These are phyloP conservation scores for Lagocephalus sceleratus DNA, from an alignment of 2,797 vertebrate species.

Conservation along the genomic window DNA sequence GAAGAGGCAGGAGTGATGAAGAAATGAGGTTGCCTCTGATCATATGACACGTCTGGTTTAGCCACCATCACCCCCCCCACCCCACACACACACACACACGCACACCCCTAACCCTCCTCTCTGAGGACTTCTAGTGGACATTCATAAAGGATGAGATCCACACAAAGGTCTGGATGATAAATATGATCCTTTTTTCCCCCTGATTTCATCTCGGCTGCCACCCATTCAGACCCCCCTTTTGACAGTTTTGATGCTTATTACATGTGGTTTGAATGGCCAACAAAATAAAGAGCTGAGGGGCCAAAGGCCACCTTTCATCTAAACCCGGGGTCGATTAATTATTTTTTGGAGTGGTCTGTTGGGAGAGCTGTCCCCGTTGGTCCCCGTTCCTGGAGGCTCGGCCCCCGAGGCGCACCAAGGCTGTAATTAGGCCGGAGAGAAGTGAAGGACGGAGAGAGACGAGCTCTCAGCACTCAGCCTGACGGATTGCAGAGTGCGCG, in stretches of 20 bases:
- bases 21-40: conserved; percentile 50
- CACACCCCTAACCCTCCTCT: conserved; percentile 43
- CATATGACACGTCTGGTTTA: conserved; percentile 57
- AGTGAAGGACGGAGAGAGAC: conserved; percentile 54
- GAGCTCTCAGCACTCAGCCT: conserved; percentile 63
- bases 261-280: conserved; percentile 41
- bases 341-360: conserved; percentile 50
- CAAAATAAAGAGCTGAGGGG: conserved; percentile 39
- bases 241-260: conserved; percentile 50
- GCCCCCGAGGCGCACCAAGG: conserved; percentile 50
- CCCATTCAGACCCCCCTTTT: conserved; percentile 11
- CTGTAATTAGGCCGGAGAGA: conserved; percentile 65
- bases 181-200: conserved; percentile 43
- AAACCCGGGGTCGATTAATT: conserved; percentile 50
- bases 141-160: conserved; percentile 37
- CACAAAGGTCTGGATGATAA: conserved; percentile 41
- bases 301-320: conserved; percentile 60
- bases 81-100: conserved; percentile 23
- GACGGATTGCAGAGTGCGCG: conserved; percentile 62
- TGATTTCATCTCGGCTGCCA: conserved; percentile 44
- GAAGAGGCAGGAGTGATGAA: conserved; percentile 18
- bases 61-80: conserved; percentile 35
- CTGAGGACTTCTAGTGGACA: conserved; percentile 38
- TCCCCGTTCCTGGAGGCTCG: conserved; percentile 57
- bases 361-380: conserved; percentile 46